These are phyloP conservation scores for Bembecia ichneumoniformis DNA, from an alignment of 2,888 invertebrate genomes.

Conservation along the genomic window DNA sequence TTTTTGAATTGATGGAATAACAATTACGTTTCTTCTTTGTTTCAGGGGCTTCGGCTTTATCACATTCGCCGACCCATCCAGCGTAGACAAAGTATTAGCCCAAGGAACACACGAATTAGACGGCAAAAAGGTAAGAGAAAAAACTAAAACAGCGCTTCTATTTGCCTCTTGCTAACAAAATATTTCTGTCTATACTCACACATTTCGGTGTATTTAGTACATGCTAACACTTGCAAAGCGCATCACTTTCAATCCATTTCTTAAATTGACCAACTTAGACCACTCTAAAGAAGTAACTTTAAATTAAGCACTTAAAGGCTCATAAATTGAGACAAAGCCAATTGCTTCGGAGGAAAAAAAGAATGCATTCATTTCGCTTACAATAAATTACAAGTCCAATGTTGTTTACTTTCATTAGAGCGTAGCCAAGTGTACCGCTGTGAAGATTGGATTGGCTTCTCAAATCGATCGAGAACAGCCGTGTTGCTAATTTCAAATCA, in stretches of 20 bases:
- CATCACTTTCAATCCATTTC: too few species aligned
- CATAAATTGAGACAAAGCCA: not conserved
- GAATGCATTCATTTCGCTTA: not conserved
- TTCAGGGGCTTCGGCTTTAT: slow-evolving; percentile 99
- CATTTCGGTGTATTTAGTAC: too few species aligned
- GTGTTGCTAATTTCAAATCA: not conserved
- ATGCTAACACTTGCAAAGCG: too few species aligned
- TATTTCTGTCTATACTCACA: too few species aligned
- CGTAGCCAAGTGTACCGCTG: slow-evolving; percentile 8
- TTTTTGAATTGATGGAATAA: slow-evolving; percentile 5
- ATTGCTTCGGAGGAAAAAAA: not conserved
- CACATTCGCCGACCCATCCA: slow-evolving; percentile 97
- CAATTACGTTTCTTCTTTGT: slow-evolving; percentile 28
- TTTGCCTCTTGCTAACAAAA: too few species aligned
- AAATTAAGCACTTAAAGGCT: not conserved
- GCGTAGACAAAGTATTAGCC: slow-evolving; percentile 99
- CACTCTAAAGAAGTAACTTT: not conserved
- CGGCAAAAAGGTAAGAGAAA: slow-evolving; percentile 92
- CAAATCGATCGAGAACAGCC: slow-evolving; percentile 17
- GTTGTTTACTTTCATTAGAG: slow-evolving; percentile 17
- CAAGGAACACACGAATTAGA: slow-evolving; percentile 99
- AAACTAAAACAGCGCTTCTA: too few species aligned
- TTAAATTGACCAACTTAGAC: not conserved
- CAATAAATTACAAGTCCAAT: slow-evolving; percentile 4
- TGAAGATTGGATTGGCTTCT: slow-evolving; percentile 20